Base-by-base conservation (phyloP, 1,140 invertebrate species). In the Bombyx mandarina region DNA sequence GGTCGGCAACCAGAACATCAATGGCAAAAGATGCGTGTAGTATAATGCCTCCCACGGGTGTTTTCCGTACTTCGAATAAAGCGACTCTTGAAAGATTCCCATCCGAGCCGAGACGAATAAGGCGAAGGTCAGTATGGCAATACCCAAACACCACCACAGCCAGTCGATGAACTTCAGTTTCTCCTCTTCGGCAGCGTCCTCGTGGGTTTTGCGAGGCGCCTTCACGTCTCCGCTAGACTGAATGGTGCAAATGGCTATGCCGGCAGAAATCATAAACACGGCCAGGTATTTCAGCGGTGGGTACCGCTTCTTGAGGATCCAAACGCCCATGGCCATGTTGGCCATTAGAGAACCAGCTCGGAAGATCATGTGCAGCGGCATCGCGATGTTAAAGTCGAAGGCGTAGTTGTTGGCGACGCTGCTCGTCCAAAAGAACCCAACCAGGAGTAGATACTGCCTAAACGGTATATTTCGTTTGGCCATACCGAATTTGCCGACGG, bases 301-400 rank as follows among this genome's bases (percentile, higher is more conserved):
- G 75, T 99, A 99, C 64, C 89, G 90, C 77, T 94, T 96, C 69
- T 97, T 95, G 12, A 98, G 79, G 58, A 99, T 94, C 62, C 98
- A 89, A 12, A 98, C 94, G 50, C 97, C 96, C 92, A 99, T 94
- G 50, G 98, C 91, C 93, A 99, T 95, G 85, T 98, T 99, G 1
- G 98, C 96, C 88, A 99, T 96, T 26, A 99, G 88, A 44, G 98
- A 99, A 6, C 98, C 98, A 45, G 98, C 93, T 89, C 98, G 91
- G 79, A 99, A 99, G 79, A 99, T 99, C 94, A 99, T 99, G 79
- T 99, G 98, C 6, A 99, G 88, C 8, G 98, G 98, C 93, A 99
- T 98, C 0, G 98, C 94, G 75, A 99, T 98, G 76, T 99, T 98
- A 74, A 98, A 99, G 77, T 95, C 93, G 70, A 99, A 96, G 0